These are phyloP conservation scores for Brenthis ino DNA, from an alignment of 2,888 invertebrate species.

Conservation along the genomic window DNA sequence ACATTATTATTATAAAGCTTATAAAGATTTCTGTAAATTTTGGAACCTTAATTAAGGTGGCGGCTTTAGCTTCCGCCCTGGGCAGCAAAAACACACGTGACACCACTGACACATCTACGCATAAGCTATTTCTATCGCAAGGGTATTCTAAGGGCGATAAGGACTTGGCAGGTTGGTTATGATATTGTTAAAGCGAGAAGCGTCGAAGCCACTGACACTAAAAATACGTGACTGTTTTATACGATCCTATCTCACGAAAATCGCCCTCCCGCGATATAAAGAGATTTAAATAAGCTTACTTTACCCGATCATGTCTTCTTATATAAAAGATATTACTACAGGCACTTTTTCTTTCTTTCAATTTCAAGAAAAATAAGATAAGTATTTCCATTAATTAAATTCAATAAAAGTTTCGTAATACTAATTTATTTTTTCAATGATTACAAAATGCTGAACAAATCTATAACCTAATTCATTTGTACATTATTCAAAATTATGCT, in stretches of 20 bases:
- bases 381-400: too few species aligned
- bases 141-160: slow-evolving; percentile 5
- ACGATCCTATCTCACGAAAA: slow-evolving; percentile 62
- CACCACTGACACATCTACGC: background rate
- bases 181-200: slow-evolving; percentile 69
- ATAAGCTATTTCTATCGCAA: slow-evolving; percentile 2
- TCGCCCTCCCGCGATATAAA: slow-evolving; percentile 52
- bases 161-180: slow-evolving; percentile 63
- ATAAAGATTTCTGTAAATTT: too few species aligned
- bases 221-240: slow-evolving; percentile 77
- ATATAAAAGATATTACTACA: background rate
- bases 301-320: slow-evolving; percentile 32
- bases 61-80: too few species aligned
- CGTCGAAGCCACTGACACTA: slow-evolving; percentile 52
- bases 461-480: too few species aligned
- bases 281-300: slow-evolving; percentile 40
- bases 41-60: too few species aligned
- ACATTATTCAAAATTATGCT: too few species aligned
- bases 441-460: too few species aligned
- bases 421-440: too few species aligned
- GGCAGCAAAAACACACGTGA: too few species aligned
- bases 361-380: background rate
- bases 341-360: background rate
- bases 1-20: too few species aligned
- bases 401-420: too few species aligned